phyloP scores from a whole-genome alignment of 1,140 invertebrate genomes.

The Drosophila lacertosa region DNA sequence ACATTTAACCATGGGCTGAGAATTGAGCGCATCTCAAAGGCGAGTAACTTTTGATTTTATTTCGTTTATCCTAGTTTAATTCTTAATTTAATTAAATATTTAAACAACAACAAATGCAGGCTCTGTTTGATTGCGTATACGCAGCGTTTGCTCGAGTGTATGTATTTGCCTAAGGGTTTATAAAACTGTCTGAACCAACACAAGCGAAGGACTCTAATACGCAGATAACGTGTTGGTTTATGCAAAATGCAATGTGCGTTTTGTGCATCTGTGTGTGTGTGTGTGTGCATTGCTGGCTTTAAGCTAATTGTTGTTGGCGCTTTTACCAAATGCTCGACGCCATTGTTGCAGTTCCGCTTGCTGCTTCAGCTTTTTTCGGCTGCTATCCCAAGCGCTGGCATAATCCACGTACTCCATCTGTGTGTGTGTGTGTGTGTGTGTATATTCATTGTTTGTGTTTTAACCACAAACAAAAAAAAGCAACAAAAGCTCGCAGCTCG shows the following conservation, averaged over 20 bases:
- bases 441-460: slow-evolving; percentile 48
- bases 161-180: slow-evolving; percentile 47
- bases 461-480: slow-evolving; percentile 32
- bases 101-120: slow-evolving; percentile 2
- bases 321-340: slow-evolving; percentile 59
- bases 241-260: slow-evolving; percentile 49
- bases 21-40: neutral
- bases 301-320: slow-evolving; percentile 68
- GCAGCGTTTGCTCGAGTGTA: slow-evolving; percentile 38
- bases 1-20: no score
- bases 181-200: slow-evolving; percentile 57
- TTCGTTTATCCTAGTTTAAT: neutral
- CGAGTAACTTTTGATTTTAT: neutral
- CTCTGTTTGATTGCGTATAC: slow-evolving; percentile 45
- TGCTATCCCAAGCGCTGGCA: slow-evolving; percentile 12
- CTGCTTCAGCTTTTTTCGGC: slow-evolving; percentile 22
- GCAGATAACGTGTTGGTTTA: slow-evolving; percentile 64
- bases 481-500: slow-evolving; percentile 30
- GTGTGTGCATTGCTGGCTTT: slow-evolving; percentile 46
- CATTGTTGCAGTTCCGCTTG: slow-evolving; percentile 34
- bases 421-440: slow-evolving; percentile 16
- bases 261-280: slow-evolving; percentile 9
- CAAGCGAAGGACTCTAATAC: slow-evolving; percentile 28
- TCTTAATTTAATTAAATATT: slow-evolving; percentile 9
- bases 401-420: slow-evolving; percentile 20